Conservation (phyloP, 1,140 invertebrate genomes). For the Bombus difficillimus region DNA sequence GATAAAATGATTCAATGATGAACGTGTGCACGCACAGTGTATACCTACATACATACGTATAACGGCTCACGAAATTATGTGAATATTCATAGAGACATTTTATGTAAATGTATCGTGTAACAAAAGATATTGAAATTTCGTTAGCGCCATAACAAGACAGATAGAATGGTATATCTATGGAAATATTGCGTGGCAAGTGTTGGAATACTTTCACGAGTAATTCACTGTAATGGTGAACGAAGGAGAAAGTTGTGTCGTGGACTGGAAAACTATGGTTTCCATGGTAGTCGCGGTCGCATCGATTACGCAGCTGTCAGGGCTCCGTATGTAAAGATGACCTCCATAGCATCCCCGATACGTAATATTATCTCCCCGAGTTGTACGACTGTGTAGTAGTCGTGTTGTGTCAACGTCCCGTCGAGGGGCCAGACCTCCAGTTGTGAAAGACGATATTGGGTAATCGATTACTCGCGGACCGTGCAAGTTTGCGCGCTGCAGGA, state of each 20-base stretch:
- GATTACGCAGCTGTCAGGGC: conserved; percentile 52
- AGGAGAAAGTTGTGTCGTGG: conserved; percentile 37
- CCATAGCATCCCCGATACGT: conserved; percentile 53
- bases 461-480: conserved; percentile 45
- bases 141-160: no score
- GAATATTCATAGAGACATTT: neutral
- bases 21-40: no score
- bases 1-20: neutral
- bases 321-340: conserved; percentile 51
- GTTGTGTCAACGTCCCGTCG: conserved; percentile 56
- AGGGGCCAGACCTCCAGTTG: conserved; percentile 40
- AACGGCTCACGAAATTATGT: neutral
- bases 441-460: conserved; percentile 65
- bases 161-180: neutral
- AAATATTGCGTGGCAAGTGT: neutral
- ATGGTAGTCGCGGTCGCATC: conserved; percentile 29
- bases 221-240: no score
- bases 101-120: no score
- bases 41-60: no score
- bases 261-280: conserved; percentile 51
- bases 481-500: neutral
- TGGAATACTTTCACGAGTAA: neutral
- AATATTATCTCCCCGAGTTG: conserved; percentile 58
- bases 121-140: no score
- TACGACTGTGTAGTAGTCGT: conserved; percentile 50